Percentiles rank a stretch among this genome's conserved stretches.
These are phyloP conservation scores for Noctua comes DNA, from an alignment of 2,888 invertebrate genomes.

Conservation along the genomic window DNA sequence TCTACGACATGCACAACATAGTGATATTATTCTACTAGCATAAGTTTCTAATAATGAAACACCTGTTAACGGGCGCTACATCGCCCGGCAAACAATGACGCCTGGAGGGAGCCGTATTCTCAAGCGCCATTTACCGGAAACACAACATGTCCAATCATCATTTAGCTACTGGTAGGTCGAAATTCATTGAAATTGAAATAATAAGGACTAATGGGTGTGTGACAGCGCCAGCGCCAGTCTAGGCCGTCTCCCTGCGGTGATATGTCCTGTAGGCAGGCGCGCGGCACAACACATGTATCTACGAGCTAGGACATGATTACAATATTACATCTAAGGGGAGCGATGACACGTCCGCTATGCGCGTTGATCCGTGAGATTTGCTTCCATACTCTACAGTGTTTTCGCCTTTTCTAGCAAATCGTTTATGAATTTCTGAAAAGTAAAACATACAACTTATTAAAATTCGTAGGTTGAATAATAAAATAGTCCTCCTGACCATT, in stretches of 20 bases:
- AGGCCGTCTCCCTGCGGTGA: background rate
- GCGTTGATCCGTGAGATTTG: slow-evolving; percentile 70
- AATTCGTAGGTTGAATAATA: background rate
- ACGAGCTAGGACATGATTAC: slow-evolving; percentile 60
- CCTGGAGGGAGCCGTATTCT: background rate
- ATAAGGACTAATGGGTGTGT: background rate
- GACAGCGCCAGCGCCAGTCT: background rate
- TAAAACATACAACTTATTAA: slow-evolving; percentile 55
- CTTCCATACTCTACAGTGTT: slow-evolving; percentile 92
- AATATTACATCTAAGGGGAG: slow-evolving; percentile 47
- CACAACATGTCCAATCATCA: background rate
- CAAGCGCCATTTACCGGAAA: background rate
- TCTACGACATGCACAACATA: slow-evolving; percentile 6
- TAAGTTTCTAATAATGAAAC: slow-evolving; percentile 25
- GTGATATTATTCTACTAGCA: slow-evolving; percentile 18
- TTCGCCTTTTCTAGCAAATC: slow-evolving; percentile 97
- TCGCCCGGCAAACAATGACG: slow-evolving; percentile 8
- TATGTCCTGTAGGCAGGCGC: slow-evolving; percentile 1
- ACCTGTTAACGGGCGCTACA: slow-evolving; percentile 14
- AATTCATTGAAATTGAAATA: background rate
- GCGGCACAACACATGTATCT: slow-evolving; percentile 51
- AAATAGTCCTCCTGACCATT: background rate
- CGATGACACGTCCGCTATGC: slow-evolving; percentile 38
- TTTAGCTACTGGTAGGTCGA: slow-evolving; percentile 21
- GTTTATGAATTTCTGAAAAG: slow-evolving; percentile 96